Evolutionary conservation across 2,888 invertebrate species (phyloP).

Genomic region (Argyra leucocephala): DNA sequence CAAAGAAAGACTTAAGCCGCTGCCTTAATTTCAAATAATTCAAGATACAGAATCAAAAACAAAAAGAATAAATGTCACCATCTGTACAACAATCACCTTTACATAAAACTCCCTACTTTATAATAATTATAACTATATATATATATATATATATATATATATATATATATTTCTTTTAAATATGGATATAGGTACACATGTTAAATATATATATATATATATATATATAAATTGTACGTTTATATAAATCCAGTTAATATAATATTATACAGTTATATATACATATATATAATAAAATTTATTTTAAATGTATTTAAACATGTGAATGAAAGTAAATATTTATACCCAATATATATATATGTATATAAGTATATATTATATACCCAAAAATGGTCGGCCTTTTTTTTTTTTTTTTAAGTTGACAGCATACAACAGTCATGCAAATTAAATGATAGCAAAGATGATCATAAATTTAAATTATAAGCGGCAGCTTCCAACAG

Average conservation of each 20-base stretch:
- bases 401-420: too few relatives aligned
- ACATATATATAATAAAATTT: too few relatives aligned
- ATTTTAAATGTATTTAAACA: too few relatives aligned
- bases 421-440: slow-evolving; percentile 1
- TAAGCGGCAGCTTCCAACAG: slow-evolving; percentile 6
- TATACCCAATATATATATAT: too few relatives aligned
- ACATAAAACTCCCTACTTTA: not conserved
- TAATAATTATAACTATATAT: too few relatives aligned
- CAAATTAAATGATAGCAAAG: slow-evolving; percentile 2
- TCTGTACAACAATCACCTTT: not conserved
- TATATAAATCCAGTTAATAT: not conserved
- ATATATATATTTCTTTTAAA: not conserved
- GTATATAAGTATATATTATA: too few relatives aligned
- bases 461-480: slow-evolving; percentile 1
- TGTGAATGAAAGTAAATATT: too few relatives aligned
- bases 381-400: too few relatives aligned
- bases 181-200: not conserved
- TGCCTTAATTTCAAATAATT: not conserved
- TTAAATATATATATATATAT: not conserved
- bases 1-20: not conserved
- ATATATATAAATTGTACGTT: not conserved
- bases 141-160: not conserved
- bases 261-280: too few relatives aligned
- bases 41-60: not conserved
- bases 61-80: not conserved